These are phyloP conservation scores for Haliaeetus leucogaster DNA, from an alignment of 2,113 vertebrate species.

Conservation along the genomic window DNA sequence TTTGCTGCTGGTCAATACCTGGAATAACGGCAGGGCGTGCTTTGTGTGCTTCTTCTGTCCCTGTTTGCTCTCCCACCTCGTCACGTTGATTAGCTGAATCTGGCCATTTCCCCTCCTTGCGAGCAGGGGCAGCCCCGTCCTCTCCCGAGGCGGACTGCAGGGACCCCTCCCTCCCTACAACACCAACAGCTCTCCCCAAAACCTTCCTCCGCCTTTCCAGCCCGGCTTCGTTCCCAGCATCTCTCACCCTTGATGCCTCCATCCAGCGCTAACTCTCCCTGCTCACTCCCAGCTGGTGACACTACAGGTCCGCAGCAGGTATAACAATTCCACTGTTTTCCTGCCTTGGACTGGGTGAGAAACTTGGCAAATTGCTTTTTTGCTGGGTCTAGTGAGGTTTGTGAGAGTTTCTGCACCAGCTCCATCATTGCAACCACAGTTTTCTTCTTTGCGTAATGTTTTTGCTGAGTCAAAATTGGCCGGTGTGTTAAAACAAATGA, in stretches of 20 bases:
- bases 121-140: neutral
- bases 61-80: neutral
- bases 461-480: neutral
- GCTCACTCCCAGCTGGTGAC: neutral
- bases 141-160: neutral
- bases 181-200: neutral
- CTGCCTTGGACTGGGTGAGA: neutral
- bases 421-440: neutral
- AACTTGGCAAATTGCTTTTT: neutral
- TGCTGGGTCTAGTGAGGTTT: neutral
- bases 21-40: rapidly evolving
- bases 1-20: neutral
- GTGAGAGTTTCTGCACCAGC: neutral
- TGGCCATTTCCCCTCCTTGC: too few species aligned
- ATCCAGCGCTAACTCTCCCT: too few species aligned
- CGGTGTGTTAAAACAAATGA: neutral
- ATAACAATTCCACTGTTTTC: neutral
- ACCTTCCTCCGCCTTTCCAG: neutral
- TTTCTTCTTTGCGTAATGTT: neutral
- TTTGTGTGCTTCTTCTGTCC: neutral
- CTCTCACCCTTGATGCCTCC: neutral
- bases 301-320: neutral
- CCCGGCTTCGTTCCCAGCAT: neutral
- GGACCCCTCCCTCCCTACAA: neutral
- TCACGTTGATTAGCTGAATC: too few species aligned